Base-by-base conservation (phyloP, 2,888 invertebrate species). In the Tethea ocularis region DNA sequence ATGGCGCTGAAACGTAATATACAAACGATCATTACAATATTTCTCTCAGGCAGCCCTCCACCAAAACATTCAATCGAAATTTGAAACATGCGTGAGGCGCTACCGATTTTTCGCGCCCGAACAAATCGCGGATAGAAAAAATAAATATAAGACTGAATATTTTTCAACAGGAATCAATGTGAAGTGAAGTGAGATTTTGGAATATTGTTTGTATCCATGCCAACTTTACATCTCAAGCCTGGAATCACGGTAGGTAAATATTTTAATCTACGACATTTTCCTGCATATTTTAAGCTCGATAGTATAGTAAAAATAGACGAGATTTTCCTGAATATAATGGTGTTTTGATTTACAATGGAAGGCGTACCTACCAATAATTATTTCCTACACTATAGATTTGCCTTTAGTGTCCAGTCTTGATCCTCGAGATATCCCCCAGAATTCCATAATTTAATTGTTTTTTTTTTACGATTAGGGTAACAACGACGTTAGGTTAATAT, bases 241-340 rank as follows among this genome's bases (percentile, higher is more conserved):
- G 92, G 93, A 83, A 83, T 93, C 66, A 92, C 93, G 89, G 93
- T 93, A 84, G 89, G 93, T 93, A 84, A 86, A 69, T 73, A 73
- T 68, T 70, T 75, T 74, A n/a, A 71, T 57, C 59, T 10, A 23
- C 60, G 29, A 23, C 52, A 38, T 59, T 51, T 55, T 51, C 69
- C 77, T 74, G 77, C 57, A 33, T 33, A 33, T 33, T 33, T 33
- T 33, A 33, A 33, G 33, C 33, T 60, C 62, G 67, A 75, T 74
- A 17, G 8, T 10, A 46, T 46, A n/a, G n/a, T n/a, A 46, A 46
- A 46, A 46, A 46, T 46, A 46, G 46, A 46, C 20, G 20, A 8
- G 20, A 46, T 46, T 46, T 20, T 20, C 20, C 46, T 20, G 6
- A n/a, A 3, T 17, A 46, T 46, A 20, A 20, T 46, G 1, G 15